Base-by-base conservation (phyloP, 2,113 vertebrate genomes). In the Hyaena hyaena region DNA sequence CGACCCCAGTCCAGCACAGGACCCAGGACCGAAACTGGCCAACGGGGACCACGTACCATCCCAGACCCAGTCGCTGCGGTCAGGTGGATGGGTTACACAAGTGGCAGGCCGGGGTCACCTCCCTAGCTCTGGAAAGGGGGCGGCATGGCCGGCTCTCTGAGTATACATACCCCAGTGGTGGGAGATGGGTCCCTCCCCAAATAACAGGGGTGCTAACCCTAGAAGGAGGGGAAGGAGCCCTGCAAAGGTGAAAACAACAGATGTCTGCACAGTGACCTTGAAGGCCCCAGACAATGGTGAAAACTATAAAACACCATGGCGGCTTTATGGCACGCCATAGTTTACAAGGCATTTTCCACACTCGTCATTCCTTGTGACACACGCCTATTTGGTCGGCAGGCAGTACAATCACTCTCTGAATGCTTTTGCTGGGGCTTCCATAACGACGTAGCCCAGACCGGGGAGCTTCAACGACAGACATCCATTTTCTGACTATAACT, bases 281-380 rank as follows among this genome's bases (percentile, higher is more conserved):
- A 55, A 55, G 17, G 24, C 10, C 43, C 39, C 68, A 45, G 58
- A 73, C n/a, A 48, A 58, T 6, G 69, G 17, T 48, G 33, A 79
- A 66, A 65, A 90, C 15, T 8, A 24, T 43, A n/a, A 43, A n/a
- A 43, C 45, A 65, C 50, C 24, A n/a, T 0, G 21, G 35, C 50
- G 76, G 17, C 2, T 5, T 1, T 26, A 39, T 0, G 8, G 50
- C 55, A 68, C 14, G 11, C 0, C 26, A 35, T 4, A 9, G 50
- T 12, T 80, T 43, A 45, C 39, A 48, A n/a, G 12, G 23, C 43
- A 33, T 10, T 53, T 39, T 68, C 24, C 81, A 35, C 16, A 8
- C 8, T 7, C 0, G 33, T 45, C n/a, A 26, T 89, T 76, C 28
- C 55, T 35, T 53, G 10, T 5, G 24, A 33, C 10, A 10, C 10